Evolutionary conservation across 2,888 invertebrate species (phyloP).

Genomic region (Epirrita christyi): DNA sequence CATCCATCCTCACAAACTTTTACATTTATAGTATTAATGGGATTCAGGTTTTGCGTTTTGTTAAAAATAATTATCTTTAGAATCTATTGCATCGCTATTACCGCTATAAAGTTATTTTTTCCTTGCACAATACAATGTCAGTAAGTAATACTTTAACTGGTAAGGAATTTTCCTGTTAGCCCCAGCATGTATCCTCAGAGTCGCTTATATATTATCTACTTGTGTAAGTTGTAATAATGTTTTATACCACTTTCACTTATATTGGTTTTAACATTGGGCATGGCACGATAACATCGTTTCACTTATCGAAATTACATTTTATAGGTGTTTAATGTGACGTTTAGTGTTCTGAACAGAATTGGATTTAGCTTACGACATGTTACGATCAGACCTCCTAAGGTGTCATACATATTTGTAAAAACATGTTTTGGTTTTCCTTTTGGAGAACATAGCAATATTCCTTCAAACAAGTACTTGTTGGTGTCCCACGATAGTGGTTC

Average conservation of each 20-base stretch:
- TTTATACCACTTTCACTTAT: constrained; percentile 32
- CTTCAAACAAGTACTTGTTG: too few relatives aligned
- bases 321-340: constrained; percentile 29
- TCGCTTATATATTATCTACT: constrained; percentile 6
- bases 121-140: neutral
- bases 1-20: too few relatives aligned
- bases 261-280: constrained; percentile 30
- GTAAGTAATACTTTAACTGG: neutral
- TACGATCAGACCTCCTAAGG: constrained; percentile 7
- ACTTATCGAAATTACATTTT: constrained; percentile 31
- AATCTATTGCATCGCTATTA: too few relatives aligned
- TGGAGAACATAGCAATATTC: too few relatives aligned
- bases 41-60: too few relatives aligned
- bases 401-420: neutral
- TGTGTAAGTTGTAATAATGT: constrained; percentile 17
- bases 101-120: neutral
- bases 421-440: too few relatives aligned
- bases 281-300: constrained; percentile 24
- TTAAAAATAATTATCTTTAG: too few relatives aligned
- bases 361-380: constrained; percentile 8
- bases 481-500: too few relatives aligned
- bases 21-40: too few relatives aligned
- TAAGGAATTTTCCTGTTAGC: constrained; percentile 7
- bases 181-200: constrained; percentile 7
- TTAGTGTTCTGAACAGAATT: constrained; percentile 9